A percentile compares a stretch with the other conserved stretches of the same genome.
Evolutionary conservation across 1,140 invertebrate species (phyloP).

Genomic region (Metopolophium dirhodum): DNA sequence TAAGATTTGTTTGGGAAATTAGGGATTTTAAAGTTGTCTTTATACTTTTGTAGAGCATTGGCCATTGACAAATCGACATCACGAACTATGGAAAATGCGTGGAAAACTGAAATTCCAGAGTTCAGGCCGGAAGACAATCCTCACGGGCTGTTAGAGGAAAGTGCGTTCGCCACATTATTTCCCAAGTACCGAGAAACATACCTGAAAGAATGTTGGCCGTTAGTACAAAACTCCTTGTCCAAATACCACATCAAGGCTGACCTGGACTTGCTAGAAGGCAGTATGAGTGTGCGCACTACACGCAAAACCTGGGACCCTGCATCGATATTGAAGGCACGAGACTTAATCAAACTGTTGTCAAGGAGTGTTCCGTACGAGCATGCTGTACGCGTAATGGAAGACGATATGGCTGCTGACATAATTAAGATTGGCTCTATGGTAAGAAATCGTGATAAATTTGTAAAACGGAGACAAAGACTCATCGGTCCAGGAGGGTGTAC

Average conservation of each 20-base stretch:
- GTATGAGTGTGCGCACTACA: slow-evolving; percentile 94
- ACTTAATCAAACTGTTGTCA: slow-evolving; percentile 94
- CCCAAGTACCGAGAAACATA: slow-evolving; percentile 97
- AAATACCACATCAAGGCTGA: slow-evolving; percentile 86
- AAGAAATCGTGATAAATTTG: slow-evolving; percentile 92
- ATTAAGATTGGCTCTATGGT: slow-evolving; percentile 95
- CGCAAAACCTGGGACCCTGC: slow-evolving; percentile 99
- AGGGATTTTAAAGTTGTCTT: background rate
- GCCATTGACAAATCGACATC: background rate
- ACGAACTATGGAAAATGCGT: slow-evolving; percentile 79
- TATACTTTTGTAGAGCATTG: background rate
- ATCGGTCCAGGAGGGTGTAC: slow-evolving; percentile 98
- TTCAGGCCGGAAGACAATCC: slow-evolving; percentile 93
- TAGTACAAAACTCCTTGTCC: slow-evolving; percentile 85
- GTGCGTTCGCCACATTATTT: slow-evolving; percentile 81
- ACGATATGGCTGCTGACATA: slow-evolving; percentile 93
- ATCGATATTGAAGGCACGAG: slow-evolving; percentile 95
- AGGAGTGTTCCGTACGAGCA: slow-evolving; percentile 98
- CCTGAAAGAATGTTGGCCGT: slow-evolving; percentile 92
- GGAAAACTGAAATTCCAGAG: slow-evolving; percentile 86
- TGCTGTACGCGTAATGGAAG: slow-evolving; percentile 81
- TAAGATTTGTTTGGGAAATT: background rate
- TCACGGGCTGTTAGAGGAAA: slow-evolving; percentile 78
- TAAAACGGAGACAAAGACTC: slow-evolving; percentile 91
- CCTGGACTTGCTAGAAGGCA: slow-evolving; percentile 93